Evolutionary conservation across 2,888 invertebrate genomes (phyloP).

Genomic region (Heliconius hortense): DNA sequence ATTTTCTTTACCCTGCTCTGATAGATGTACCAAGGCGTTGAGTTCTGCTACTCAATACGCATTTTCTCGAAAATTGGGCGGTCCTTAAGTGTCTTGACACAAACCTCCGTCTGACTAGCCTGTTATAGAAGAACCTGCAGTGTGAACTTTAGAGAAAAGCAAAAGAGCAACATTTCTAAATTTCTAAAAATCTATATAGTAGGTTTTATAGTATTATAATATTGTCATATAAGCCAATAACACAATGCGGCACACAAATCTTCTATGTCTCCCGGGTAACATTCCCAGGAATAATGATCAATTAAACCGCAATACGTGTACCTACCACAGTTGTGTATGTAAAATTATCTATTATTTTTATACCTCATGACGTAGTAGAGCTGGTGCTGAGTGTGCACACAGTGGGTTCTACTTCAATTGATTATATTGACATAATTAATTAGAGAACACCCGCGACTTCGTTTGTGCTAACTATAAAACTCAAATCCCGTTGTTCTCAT

Average conservation of each 20-base stretch:
- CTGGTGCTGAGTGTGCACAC: too few species aligned
- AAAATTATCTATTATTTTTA: not conserved
- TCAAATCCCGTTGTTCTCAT: too few species aligned
- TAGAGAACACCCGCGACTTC: too few species aligned
- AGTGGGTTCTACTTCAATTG: too few species aligned
- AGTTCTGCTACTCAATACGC: not conserved
- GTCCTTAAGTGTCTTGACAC: not conserved
- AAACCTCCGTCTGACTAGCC: not conserved
- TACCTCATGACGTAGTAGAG: too few species aligned
- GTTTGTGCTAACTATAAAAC: too few species aligned
- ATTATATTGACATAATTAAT: too few species aligned
- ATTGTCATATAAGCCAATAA: not conserved
- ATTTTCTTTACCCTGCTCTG: not conserved
- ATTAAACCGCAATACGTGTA: not conserved
- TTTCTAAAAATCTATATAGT: not conserved
- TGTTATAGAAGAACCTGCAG: not conserved
- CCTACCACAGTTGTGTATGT: not conserved
- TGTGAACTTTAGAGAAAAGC: too few species aligned
- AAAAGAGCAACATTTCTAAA: not conserved
- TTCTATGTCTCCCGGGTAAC: not conserved
- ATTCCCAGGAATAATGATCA: slow-evolving; percentile 37
- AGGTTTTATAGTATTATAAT: not conserved
- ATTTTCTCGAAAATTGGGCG: too few species aligned
- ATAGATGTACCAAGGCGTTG: not conserved
- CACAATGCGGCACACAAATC: not conserved